A percentile compares a stretch with the other conserved stretches of the same genome.
These are phyloP conservation scores for Miltochrista miniata DNA, from an alignment of 2,888 invertebrate genomes.

Conservation along the genomic window DNA sequence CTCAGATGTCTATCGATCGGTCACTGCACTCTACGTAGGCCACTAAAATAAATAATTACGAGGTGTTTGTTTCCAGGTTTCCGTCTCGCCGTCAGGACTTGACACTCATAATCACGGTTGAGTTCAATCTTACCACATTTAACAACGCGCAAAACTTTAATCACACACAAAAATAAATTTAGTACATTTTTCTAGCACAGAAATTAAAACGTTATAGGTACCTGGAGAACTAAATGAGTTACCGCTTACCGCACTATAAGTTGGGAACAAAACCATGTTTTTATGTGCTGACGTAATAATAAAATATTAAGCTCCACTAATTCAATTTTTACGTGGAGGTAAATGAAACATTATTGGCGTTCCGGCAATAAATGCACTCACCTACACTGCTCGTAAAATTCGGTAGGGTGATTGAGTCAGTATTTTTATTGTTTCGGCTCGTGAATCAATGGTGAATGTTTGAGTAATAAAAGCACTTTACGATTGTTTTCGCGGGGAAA, in stretches of 20 bases:
- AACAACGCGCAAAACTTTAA: no score
- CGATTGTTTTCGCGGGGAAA: slow-evolving; percentile 81
- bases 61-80: no score
- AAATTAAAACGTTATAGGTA: slow-evolving; percentile 28
- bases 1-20: no score
- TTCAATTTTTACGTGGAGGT: slow-evolving; percentile 54
- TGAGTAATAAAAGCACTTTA: slow-evolving; percentile 80
- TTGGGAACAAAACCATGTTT: slow-evolving; percentile 9
- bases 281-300: slow-evolving; percentile 19
- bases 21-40: no score
- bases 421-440: slow-evolving; percentile 81
- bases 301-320: slow-evolving; percentile 37
- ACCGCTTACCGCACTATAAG: slow-evolving; percentile 10
- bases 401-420: slow-evolving; percentile 81
- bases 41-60: no score
- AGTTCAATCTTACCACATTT: no score
- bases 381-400: slow-evolving; percentile 76
- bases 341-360: slow-evolving; percentile 73
- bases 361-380: slow-evolving; percentile 75
- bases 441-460: slow-evolving; percentile 83
- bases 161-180: no score
- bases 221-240: slow-evolving; percentile 25
- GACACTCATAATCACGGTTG: no score
- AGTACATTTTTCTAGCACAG: slow-evolving; percentile 11
- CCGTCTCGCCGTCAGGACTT: no score